phyloP scores from a whole-genome alignment of 64 coral and sea anemone genomes.

The Dendrophyllia cribrosa region DNA sequence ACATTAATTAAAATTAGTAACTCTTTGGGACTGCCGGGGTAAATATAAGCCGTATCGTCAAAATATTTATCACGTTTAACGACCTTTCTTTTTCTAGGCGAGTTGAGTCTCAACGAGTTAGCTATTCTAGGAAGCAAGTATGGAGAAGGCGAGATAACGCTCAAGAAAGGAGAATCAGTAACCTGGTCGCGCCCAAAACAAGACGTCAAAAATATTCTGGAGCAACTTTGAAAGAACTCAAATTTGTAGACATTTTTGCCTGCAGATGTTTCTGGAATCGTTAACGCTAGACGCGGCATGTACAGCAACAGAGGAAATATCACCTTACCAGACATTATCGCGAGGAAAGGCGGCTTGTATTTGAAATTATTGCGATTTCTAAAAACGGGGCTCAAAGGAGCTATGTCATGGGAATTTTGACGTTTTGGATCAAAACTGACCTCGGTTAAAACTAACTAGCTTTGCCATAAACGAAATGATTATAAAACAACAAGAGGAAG shows the following conservation, averaged over 20 bases:
- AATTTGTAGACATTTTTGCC: no score
- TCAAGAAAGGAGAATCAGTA: constrained; percentile 65
- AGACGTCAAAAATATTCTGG: constrained; percentile 61
- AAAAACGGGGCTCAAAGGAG: no score
- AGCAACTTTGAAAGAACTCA: constrained; percentile 1
- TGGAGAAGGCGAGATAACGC: constrained; percentile 69
- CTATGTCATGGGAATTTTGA: no score
- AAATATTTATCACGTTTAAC: background rate
- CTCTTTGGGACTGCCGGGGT: no score
- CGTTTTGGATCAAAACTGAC: no score
- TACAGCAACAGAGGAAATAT: background rate
- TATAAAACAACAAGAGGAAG: no score
- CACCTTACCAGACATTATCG: background rate
- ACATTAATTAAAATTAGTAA: no score
- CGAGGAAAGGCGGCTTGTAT: no score
- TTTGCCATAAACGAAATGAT: no score
- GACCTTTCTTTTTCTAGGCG: constrained; percentile 47
- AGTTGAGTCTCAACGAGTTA: constrained; percentile 60
- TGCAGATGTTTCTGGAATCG: background rate
- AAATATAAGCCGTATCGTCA: no score
- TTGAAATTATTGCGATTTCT: no score
- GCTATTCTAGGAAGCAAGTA: constrained; percentile 70
- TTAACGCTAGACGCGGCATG: background rate
- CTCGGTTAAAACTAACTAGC: no score
- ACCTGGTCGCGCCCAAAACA: constrained; percentile 84